Evolutionary conservation across 1,140 invertebrate species (phyloP).

Genomic region (Heliconius eleuchia): DNA sequence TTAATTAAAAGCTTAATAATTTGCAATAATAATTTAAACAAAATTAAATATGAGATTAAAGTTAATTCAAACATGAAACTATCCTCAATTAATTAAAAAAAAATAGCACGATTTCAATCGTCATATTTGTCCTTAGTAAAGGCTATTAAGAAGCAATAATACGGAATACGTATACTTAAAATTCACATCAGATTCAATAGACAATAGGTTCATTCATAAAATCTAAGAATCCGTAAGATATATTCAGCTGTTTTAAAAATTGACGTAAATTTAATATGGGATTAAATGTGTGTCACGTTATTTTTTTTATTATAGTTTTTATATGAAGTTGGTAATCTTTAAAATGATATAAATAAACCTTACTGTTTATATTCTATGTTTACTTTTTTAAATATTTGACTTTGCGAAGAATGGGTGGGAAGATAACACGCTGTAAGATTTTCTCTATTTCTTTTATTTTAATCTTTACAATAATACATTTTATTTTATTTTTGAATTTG

Average conservation of each 20-base stretch:
- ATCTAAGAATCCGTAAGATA: slow-evolving; percentile 45
- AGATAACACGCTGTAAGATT: no score
- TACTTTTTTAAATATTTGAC: no score
- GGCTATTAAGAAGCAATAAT: slow-evolving; percentile 25
- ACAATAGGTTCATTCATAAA: slow-evolving; percentile 59
- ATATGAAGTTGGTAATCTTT: no score
- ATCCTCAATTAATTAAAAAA: background rate
- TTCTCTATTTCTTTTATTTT: no score
- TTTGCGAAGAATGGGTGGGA: no score
- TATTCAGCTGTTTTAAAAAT: slow-evolving; percentile 21
- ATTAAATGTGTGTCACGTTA: background rate
- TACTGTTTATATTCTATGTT: no score
- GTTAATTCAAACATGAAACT: background rate
- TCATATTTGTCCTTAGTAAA: slow-evolving; percentile 21
- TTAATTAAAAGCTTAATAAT: background rate
- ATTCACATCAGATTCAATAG: slow-evolving; percentile 38
- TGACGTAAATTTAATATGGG: slow-evolving; percentile 20
- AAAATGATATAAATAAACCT: no score
- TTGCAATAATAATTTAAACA: background rate
- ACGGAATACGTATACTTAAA: slow-evolving; percentile 33
- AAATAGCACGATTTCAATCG: slow-evolving; percentile 17
- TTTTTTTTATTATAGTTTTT: background rate
- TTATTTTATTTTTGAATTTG: no score
- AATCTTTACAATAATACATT: no score
- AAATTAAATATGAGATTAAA: background rate